phyloP scores from a whole-genome alignment of 2,113 vertebrate genomes.

The Indicator indicator region DNA sequence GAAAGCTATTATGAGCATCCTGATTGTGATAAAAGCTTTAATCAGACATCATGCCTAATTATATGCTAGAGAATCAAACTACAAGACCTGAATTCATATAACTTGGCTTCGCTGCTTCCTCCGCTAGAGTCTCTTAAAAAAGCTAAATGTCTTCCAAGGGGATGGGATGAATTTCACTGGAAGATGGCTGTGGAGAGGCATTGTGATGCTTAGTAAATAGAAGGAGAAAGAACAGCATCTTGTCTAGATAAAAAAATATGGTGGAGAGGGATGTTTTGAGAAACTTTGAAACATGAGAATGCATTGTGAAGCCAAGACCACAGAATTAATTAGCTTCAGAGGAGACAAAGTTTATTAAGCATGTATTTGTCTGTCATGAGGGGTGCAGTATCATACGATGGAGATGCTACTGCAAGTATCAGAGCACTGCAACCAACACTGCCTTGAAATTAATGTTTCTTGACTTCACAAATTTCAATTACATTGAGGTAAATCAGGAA shows the following conservation, averaged over 20 bases:
- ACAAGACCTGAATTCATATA: constrained; percentile 47
- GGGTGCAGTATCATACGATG: not conserved
- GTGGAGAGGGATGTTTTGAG: not conserved
- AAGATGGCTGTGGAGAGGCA: not conserved
- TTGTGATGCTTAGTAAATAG: not conserved
- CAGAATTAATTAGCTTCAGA: constrained; percentile 44
- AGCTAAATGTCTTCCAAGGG: not conserved
- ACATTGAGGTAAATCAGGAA: constrained; percentile 29
- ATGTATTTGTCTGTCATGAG: constrained; percentile 12
- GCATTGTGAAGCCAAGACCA: not conserved
- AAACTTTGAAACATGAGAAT: not conserved
- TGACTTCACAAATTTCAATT: constrained; percentile 52
- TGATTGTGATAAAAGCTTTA: constrained; percentile 34
- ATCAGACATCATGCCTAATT: constrained; percentile 27
- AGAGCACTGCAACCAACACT: constrained; percentile 42
- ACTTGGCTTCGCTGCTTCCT: not conserved
- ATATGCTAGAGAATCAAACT: not conserved
- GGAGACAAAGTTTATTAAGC: constrained; percentile 44
- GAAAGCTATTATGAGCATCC: not conserved
- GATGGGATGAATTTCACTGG: not conserved
- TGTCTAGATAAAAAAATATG: not conserved
- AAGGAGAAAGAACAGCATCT: not conserved
- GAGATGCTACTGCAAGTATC: not conserved
- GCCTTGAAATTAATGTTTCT: constrained; percentile 42
- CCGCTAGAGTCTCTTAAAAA: not conserved